These are phyloP conservation scores for Camponotus floridanus DNA, from an alignment of 1,140 invertebrate species.

Conservation along the genomic window DNA sequence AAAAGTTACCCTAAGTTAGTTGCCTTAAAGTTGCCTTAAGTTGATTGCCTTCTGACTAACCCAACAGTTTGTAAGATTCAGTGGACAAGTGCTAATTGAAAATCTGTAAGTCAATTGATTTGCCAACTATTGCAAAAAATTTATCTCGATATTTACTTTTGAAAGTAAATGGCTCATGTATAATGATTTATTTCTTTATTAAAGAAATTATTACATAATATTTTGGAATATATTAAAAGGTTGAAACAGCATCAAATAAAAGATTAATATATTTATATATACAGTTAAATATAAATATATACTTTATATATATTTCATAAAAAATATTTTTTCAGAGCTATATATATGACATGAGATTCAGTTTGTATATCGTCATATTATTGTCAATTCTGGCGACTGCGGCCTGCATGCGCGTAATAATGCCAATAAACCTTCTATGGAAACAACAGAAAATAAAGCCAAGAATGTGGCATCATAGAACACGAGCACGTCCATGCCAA, in stretches of 20 bases:
- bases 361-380: constrained; percentile 1
- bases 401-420: not conserved
- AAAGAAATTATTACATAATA: too few relatives aligned
- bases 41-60: constrained; percentile 8
- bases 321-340: constrained; percentile 23
- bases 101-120: constrained; percentile 35
- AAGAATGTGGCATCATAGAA: not conserved
- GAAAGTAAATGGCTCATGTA: not conserved
- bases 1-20: constrained; percentile 3
- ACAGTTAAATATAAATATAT: not conserved
- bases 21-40: not conserved
- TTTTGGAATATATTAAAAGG: not conserved
- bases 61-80: constrained; percentile 29
- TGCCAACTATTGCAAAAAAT: not conserved
- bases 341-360: constrained; percentile 11
- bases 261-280: not conserved
- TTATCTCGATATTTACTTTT: not conserved
- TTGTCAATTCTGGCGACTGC: not conserved
- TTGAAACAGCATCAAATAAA: not conserved
- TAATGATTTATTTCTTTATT: too few relatives aligned
- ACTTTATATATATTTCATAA: not conserved
- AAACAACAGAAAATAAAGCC: not conserved
- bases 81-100: not conserved
- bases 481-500: not conserved
- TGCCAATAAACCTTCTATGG: not conserved